phyloP scores from a whole-genome alignment of 1,140 invertebrate species.

The Pseudobourletiella spinata region DNA sequence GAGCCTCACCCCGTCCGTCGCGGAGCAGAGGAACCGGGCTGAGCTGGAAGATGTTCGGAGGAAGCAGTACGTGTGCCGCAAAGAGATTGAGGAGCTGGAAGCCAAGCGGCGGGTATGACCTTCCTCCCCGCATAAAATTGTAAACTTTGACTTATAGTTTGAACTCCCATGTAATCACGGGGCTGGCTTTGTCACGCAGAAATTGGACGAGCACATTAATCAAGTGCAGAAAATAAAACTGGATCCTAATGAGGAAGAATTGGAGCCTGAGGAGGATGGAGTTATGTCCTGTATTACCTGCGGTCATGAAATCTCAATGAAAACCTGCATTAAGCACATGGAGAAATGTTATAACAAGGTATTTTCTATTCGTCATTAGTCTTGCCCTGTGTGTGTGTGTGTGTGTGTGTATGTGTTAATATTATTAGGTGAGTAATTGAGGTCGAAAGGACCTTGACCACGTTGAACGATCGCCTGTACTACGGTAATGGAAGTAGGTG shows the following conservation, averaged over 20 bases:
- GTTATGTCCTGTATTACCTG: conserved; percentile 94
- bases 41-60: conserved; percentile 14
- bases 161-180: too few species aligned
- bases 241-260: conserved; percentile 53
- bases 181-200: conserved; percentile 40
- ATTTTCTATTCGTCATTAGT: conserved; percentile 23
- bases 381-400: neutral
- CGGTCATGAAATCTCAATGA: conserved; percentile 81
- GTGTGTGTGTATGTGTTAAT: too few species aligned
- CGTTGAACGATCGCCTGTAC: too few species aligned
- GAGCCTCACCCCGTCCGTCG: conserved; percentile 76
- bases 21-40: conserved; percentile 53
- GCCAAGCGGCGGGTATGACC: conserved; percentile 49
- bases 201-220: conserved; percentile 73
- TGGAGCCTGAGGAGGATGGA: conserved; percentile 61
- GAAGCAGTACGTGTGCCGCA: conserved; percentile 47
- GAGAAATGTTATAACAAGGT: conserved; percentile 91
- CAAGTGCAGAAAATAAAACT: conserved; percentile 56
- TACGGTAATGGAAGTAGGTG: too few species aligned
- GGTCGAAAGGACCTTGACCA: too few species aligned
- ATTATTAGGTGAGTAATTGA: too few species aligned
- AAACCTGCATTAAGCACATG: conserved; percentile 85
- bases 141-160: too few species aligned
- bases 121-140: too few species aligned
- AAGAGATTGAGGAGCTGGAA: conserved; percentile 66